Evolutionary conservation across 2,113 vertebrate species (phyloP), one percentile per base, ranked within the genome.

Genomic region (Takifugu flavidus): DNA sequence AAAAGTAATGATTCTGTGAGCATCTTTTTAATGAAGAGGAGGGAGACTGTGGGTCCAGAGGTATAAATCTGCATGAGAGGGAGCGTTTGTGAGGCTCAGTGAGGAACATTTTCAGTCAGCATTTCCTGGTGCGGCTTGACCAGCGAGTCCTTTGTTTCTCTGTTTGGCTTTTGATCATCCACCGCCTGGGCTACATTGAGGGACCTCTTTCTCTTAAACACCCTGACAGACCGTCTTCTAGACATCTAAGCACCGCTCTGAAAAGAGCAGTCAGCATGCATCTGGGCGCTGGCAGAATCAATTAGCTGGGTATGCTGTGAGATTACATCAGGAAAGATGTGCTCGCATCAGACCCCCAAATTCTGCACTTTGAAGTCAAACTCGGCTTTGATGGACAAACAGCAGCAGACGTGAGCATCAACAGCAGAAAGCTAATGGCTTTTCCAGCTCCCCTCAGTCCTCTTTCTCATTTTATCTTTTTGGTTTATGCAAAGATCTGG

Each of bases 331-430:
- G 74, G 60, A 80, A 70, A 79, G 75, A 65, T 52, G 27, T 1
- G 20, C 67, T 74, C 62, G 62, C 55, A 76, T 69, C 57, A 81
- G 53, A 31, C 70, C 65, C 58, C 57, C 49, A 50, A 62, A 79
- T 63, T 61, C 52, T 54, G 47, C 1, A 29, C 76, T 87, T 86
- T 86, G 76, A 87, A 77, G 76, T 74, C 54, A 42, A 78, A 59
- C 60, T 51, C 25, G 13, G 43, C 27, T 39, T 39, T 39, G 34
- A 71, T 4, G 46, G 58, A 53, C 54, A 79, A 82, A 79, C 65
- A 68, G 59, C 10, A 27, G 49, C 56, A 47, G 64, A 70, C 45
- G 55, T 58, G 52, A 25, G 69, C 43, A 58, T 78, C 68, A 54
- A 20, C 42, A 13, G 45, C 29, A 51, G 25, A 31, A 4, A 7